phyloP scores from a whole-genome alignment of 2,113 vertebrate species.

The Cryptotis parvus region DNA sequence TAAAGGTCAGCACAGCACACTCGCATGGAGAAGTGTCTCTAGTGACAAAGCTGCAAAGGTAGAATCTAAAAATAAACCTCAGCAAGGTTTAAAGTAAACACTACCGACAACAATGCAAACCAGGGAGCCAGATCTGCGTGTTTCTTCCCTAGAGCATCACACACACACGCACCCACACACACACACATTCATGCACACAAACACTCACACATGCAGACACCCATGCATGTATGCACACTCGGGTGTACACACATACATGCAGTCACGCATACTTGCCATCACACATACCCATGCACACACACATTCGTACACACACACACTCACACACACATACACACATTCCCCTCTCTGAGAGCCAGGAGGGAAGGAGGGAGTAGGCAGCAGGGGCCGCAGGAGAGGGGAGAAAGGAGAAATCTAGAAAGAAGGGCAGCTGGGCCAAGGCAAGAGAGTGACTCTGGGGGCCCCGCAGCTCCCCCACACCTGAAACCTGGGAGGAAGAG shows the following conservation, averaged over 20 bases:
- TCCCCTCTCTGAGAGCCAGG: no score
- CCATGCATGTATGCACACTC: no score
- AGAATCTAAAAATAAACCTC: slow-evolving; percentile 73
- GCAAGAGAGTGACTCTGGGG: no score
- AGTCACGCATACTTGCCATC: no score
- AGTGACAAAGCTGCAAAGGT: slow-evolving; percentile 35
- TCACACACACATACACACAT: background rate
- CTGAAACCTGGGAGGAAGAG: no score
- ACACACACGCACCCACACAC: background rate
- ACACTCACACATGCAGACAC: no score
- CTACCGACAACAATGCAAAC: slow-evolving; percentile 25
- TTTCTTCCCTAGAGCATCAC: slow-evolving; percentile 30
- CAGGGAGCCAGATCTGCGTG: background rate
- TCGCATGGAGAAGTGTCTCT: background rate
- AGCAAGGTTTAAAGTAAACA: slow-evolving; percentile 66
- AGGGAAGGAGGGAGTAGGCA: no score
- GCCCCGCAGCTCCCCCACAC: no score
- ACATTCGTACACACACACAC: background rate
- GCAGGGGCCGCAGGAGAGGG: no score
- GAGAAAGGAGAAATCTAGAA: no score
- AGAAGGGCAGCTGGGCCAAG: no score
- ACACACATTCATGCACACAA: background rate
- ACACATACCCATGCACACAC: background rate
- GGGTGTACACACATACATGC: background rate
- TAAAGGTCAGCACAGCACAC: slow-evolving; percentile 49